Conservation (phyloP, 2,797 vertebrate genomes). For the Florisuga fusca region DNA sequence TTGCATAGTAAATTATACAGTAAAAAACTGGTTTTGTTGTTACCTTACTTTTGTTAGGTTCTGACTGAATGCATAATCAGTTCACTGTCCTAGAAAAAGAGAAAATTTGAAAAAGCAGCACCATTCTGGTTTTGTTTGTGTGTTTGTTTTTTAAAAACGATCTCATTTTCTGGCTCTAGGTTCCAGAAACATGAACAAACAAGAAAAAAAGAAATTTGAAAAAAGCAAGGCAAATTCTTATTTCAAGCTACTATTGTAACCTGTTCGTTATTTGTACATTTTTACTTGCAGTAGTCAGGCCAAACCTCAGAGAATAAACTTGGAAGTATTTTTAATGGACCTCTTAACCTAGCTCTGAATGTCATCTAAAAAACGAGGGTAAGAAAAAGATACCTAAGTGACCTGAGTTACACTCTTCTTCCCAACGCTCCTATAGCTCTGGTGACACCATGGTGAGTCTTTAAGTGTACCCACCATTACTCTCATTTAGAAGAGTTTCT, state of each 20-base stretch:
- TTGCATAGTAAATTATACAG: background rate
- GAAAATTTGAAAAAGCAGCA: background rate
- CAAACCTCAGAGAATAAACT: background rate
- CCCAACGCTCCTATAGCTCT: background rate
- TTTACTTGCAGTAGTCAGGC: background rate
- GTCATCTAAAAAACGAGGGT: background rate
- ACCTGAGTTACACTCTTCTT: background rate
- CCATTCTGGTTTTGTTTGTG: background rate
- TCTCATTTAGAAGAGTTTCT: background rate
- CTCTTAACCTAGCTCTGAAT: background rate
- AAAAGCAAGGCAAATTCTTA: background rate
- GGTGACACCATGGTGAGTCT: background rate
- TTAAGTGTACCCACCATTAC: background rate
- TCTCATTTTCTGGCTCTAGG: background rate
- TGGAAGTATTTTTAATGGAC: background rate
- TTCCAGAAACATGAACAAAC: background rate
- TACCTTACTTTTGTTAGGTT: background rate
- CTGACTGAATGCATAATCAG: background rate
- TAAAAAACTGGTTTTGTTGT: background rate
- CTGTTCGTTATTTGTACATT: background rate
- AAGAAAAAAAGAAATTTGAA: background rate
- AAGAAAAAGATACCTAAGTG: background rate
- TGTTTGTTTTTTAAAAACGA: background rate
- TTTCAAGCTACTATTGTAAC: background rate
- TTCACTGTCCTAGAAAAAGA: background rate